A percentile compares a stretch with the other conserved stretches of the same genome.
Evolutionary conservation across 2,113 vertebrate species (phyloP).

Genomic region (Cyphomyrus plagiostoma): DNA sequence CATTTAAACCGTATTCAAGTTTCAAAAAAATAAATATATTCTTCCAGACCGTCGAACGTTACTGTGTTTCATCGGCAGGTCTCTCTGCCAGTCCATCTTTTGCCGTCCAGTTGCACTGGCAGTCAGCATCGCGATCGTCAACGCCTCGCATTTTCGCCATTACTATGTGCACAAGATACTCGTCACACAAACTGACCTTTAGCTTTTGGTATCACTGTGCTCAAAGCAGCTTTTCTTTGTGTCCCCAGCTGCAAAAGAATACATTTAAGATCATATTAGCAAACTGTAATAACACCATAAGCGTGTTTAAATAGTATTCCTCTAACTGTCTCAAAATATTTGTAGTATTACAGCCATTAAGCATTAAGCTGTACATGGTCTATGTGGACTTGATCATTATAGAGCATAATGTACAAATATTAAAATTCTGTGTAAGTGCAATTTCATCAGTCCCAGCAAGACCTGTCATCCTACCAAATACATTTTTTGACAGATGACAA

Average conservation of each 20-base stretch:
- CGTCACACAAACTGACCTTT: constrained; percentile 11
- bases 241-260: not conserved
- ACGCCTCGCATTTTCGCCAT: not conserved
- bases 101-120: not conserved
- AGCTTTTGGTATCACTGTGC: not conserved
- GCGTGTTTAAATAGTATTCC: constrained; percentile 9
- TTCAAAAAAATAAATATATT: constrained; percentile 49
- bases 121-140: not conserved
- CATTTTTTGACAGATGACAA: constrained; percentile 37
- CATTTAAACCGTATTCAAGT: constrained; percentile 47
- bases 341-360: constrained; percentile 14
- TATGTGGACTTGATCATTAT: constrained; percentile 9
- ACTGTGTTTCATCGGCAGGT: constrained; percentile 9
- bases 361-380: constrained; percentile 27
- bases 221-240: not conserved
- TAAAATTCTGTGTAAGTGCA: constrained; percentile 38
- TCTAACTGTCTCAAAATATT: not conserved
- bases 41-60: constrained; percentile 27
- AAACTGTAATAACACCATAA: not conserved
- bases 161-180: constrained; percentile 28
- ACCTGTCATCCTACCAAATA: constrained; percentile 26
- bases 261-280: constrained; percentile 7
- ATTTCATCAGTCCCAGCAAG: constrained; percentile 32
- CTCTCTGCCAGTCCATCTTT: not conserved
- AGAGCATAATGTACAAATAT: constrained; percentile 10